Percentiles rank a stretch among this genome's conserved stretches.
Evolutionary conservation across 2,113 vertebrate species (phyloP).

Genomic region (Sorex araneus): DNA sequence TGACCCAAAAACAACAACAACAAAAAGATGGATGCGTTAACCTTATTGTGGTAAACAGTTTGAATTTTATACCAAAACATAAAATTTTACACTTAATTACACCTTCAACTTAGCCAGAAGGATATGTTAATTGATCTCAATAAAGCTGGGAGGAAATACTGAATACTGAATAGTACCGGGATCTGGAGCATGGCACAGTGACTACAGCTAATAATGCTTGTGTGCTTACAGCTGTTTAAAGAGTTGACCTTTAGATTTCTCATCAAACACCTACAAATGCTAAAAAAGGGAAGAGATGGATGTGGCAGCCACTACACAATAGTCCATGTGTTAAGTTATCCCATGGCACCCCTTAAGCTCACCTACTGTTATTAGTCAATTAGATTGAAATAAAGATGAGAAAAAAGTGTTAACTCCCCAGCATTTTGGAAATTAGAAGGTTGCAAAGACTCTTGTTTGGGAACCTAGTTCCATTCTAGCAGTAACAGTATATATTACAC

Average conservation of each 20-base stretch:
- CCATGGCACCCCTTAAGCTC: neutral
- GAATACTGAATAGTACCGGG: neutral
- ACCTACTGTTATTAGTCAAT: neutral
- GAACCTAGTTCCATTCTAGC: slow-evolving; percentile 10
- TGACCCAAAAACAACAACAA: no score
- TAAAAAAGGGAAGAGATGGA: neutral
- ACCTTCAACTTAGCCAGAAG: neutral
- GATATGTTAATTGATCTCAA: neutral
- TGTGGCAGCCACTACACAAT: neutral
- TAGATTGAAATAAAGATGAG: neutral
- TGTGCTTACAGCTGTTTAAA: neutral
- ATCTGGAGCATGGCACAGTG: neutral
- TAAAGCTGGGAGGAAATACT: neutral
- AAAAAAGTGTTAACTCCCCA: neutral
- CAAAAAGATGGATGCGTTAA: neutral
- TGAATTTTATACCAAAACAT: neutral
- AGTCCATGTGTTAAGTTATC: neutral
- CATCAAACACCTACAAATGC: neutral
- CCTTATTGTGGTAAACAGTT: neutral
- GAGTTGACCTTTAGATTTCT: neutral
- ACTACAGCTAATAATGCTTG: neutral
- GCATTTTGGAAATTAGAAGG: slow-evolving; percentile 33
- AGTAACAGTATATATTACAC: neutral
- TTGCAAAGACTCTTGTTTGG: neutral
- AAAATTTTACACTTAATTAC: no score